Conservation (phyloP, 1,140 invertebrate species). For the Dreissena polymorpha region DNA sequence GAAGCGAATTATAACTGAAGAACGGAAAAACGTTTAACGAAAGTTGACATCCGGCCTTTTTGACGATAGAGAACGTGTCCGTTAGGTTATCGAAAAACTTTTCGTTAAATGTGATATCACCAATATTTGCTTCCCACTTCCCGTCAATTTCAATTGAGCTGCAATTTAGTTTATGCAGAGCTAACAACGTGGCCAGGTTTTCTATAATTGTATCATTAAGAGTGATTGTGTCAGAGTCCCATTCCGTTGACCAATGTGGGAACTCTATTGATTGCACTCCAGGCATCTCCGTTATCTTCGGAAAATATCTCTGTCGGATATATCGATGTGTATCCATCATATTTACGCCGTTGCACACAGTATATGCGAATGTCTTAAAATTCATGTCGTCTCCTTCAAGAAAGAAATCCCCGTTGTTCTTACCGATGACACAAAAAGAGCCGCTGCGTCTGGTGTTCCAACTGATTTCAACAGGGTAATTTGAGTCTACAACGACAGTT, state of each 20-base stretch:
- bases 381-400: slow-evolving; percentile 15
- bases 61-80: slow-evolving; percentile 81
- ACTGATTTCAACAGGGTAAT: slow-evolving; percentile 70
- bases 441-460: slow-evolving; percentile 64
- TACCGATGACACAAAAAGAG: slow-evolving; percentile 65
- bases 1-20: slow-evolving; percentile 88
- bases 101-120: slow-evolving; percentile 87
- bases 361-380: slow-evolving; percentile 64
- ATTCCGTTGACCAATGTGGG: slow-evolving; percentile 64
- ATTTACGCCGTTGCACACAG: slow-evolving; percentile 69
- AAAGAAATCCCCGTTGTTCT: slow-evolving; percentile 63
- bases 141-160: slow-evolving; percentile 95
- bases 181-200: slow-evolving; percentile 79
- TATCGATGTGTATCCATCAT: slow-evolving; percentile 58
- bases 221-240: slow-evolving; percentile 27
- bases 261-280: slow-evolving; percentile 40
- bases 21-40: slow-evolving; percentile 96
- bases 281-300: slow-evolving; percentile 11
- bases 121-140: slow-evolving; percentile 93
- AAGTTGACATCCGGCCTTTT: slow-evolving; percentile 85
- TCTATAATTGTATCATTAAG: slow-evolving; percentile 51
- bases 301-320: slow-evolving; percentile 60
- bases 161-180: slow-evolving; percentile 70
- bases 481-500: slow-evolving; percentile 70
- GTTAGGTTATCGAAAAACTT: slow-evolving; percentile 88